These are phyloP conservation scores for Lophochroa leadbeateri DNA, from an alignment of 2,113 vertebrate species.

Conservation along the genomic window DNA sequence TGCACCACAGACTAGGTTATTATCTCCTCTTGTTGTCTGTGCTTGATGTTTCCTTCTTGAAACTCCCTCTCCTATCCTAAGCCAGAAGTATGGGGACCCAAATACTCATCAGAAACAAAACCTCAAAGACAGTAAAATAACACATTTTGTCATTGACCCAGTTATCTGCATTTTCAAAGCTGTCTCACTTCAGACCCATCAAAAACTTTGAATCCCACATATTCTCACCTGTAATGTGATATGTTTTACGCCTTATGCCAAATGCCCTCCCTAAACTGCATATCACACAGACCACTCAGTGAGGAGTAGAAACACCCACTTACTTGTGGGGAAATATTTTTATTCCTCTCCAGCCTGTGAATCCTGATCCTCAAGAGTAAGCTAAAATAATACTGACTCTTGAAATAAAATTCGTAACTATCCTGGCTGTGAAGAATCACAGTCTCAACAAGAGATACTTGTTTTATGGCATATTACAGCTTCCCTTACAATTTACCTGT, in stretches of 20 bases:
- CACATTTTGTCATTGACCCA: constrained; percentile 8
- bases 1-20: not conserved
- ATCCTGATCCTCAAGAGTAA: constrained; percentile 39
- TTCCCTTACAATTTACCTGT: constrained; percentile 26
- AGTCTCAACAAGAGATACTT: not conserved
- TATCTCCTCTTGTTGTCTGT: not conserved
- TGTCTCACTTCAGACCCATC: constrained; percentile 1
- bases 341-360: constrained; percentile 27
- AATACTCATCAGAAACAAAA: not conserved
- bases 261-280: not conserved
- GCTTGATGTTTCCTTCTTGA: not conserved
- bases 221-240: constrained; percentile 61
- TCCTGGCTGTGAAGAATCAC: constrained; percentile 48
- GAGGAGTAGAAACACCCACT: constrained; percentile 25
- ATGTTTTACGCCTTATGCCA: not conserved
- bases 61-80: not conserved
- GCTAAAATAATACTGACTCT: constrained; percentile 27
- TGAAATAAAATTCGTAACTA: constrained; percentile 58
- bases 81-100: not conserved
- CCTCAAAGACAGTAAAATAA: not conserved
- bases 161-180: constrained; percentile 20
- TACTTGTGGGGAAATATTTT: not conserved
- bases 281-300: not conserved
- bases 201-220: constrained; percentile 23
- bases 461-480: constrained; percentile 19